A percentile compares a stretch with the other conserved stretches of the same genome.
These are phyloP conservation scores for Nylanderia fulva DNA, from an alignment of 1,140 invertebrate species.

Conservation along the genomic window DNA sequence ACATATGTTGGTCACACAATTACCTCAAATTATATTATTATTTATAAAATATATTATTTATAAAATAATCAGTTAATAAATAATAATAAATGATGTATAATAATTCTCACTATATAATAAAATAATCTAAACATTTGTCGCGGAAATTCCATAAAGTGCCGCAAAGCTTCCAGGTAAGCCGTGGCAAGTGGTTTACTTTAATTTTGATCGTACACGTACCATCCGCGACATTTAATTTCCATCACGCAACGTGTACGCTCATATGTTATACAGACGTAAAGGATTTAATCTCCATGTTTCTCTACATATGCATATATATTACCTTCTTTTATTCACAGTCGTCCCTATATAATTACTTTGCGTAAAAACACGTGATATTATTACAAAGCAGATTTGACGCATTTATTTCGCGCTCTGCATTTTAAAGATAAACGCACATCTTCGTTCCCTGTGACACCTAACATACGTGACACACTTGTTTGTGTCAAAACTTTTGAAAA, in stretches of 20 bases:
- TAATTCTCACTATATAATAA: not conserved
- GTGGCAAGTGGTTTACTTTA: not conserved
- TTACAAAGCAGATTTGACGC: not conserved
- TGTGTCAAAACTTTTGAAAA: not conserved
- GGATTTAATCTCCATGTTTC: slow-evolving; percentile 1
- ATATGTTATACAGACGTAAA: not conserved
- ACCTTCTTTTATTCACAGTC: not conserved
- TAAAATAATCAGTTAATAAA: not conserved
- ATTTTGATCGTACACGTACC: slow-evolving; percentile 9
- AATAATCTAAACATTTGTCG: not conserved
- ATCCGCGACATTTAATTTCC: slow-evolving; percentile 14
- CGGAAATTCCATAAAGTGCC: not conserved
- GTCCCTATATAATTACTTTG: slow-evolving; percentile 6
- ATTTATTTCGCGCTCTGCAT: not conserved
- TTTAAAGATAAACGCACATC: not conserved
- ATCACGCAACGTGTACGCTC: not conserved
- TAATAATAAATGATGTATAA: too few species aligned
- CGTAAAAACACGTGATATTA: not conserved
- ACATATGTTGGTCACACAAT: too few species aligned
- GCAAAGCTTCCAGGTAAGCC: too few species aligned
- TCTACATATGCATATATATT: not conserved
- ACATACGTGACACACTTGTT: not conserved
- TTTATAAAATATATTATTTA: not conserved
- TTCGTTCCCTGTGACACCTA: not conserved
- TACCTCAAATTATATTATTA: not conserved